phyloP scores from a whole-genome alignment of 1,140 invertebrate species.

The Calliphora vicina region DNA sequence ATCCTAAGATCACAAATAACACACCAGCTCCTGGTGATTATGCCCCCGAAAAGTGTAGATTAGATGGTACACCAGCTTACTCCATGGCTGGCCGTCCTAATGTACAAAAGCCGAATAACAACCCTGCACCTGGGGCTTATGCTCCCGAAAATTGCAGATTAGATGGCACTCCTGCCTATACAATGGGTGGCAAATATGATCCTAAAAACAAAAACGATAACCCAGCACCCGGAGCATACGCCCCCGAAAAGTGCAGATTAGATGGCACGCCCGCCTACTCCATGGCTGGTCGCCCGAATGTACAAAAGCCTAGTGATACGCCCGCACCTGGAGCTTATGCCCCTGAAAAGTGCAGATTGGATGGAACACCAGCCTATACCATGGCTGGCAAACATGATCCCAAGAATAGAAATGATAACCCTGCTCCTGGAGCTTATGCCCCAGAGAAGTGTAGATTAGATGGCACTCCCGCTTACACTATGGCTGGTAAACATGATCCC shows the following conservation, averaged over 20 bases:
- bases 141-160: conserved; percentile 70
- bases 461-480: conserved; percentile 66
- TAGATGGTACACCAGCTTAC: conserved; percentile 62
- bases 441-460: conserved; percentile 72
- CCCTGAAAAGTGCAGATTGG: conserved; percentile 69
- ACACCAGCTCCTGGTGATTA: conserved; percentile 66
- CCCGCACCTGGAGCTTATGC: conserved; percentile 69
- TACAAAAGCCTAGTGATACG: conserved; percentile 49
- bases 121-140: conserved; percentile 66
- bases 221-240: conserved; percentile 78
- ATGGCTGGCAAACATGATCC: conserved; percentile 66
- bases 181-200: conserved; percentile 68
- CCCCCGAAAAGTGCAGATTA: conserved; percentile 76
- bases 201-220: conserved; percentile 66
- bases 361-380: conserved; percentile 64
- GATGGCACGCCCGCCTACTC: conserved; percentile 67
- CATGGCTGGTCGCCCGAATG: conserved; percentile 66
- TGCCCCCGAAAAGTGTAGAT: conserved; percentile 69
- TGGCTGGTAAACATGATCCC: conserved; percentile 64
- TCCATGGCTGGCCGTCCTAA: conserved; percentile 66
- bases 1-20: conserved; percentile 58
- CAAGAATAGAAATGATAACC: conserved; percentile 71
- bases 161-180: conserved; percentile 69
- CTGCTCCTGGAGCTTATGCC: conserved; percentile 68
- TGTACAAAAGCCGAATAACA: conserved; percentile 61